phyloP scores from a whole-genome alignment of 2,113 vertebrate genomes.

The human region DNA sequence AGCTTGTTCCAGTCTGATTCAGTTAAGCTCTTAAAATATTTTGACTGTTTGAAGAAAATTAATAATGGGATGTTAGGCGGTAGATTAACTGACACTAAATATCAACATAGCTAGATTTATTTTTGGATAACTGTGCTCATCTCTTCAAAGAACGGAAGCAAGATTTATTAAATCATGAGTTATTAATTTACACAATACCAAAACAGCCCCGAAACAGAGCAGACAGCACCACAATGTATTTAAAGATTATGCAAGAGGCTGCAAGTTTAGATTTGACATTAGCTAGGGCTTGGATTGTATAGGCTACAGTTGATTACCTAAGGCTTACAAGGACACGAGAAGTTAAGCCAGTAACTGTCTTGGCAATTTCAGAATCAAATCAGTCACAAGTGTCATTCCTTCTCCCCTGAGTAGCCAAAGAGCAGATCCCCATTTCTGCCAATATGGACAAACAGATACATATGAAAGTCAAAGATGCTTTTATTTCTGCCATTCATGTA shows the following conservation, averaged over 20 bases:
- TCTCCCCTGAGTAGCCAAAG: not conserved
- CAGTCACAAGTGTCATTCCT: not conserved
- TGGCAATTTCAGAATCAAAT: not conserved
- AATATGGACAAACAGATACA: accelerated
- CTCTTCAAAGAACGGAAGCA: constrained; percentile 47
- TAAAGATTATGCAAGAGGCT: not conserved
- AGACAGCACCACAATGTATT: not conserved
- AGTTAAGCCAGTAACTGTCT: not conserved
- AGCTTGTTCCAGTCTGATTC: constrained; percentile 81
- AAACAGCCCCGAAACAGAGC: not conserved
- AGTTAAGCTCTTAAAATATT: constrained; percentile 81
- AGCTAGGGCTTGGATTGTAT: not conserved
- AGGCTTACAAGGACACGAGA: not conserved
- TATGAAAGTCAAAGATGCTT: not conserved
- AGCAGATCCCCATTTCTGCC: not conserved
- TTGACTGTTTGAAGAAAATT: constrained; percentile 79
- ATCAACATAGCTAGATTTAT: constrained; percentile 69
- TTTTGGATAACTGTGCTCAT: constrained; percentile 65
- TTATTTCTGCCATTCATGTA: accelerated
- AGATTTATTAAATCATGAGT: constrained; percentile 25
- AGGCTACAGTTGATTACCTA: not conserved
- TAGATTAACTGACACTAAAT: constrained; percentile 78
- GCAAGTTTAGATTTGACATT: no score
- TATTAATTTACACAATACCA: constrained; percentile 33
- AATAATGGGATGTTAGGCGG: constrained; percentile 76